phyloP scores from a whole-genome alignment of 2,888 invertebrate genomes.

The Hydrotaea cyrtoneurina region DNA sequence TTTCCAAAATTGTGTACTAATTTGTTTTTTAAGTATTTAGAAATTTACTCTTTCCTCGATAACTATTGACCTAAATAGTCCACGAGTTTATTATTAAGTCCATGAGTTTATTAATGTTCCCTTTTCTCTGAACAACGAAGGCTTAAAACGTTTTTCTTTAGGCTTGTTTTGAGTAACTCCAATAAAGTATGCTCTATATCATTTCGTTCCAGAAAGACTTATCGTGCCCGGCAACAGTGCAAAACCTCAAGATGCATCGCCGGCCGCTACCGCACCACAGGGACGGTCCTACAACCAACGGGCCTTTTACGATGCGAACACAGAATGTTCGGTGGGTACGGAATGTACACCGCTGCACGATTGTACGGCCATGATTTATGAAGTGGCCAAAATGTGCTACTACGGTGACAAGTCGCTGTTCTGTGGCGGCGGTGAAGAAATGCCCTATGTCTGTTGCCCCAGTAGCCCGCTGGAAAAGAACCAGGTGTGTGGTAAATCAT shows the following conservation, averaged over 20 bases:
- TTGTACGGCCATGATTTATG: slow-evolving; percentile 79
- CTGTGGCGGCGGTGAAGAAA: slow-evolving; percentile 79
- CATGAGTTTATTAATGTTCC: too few relatives aligned
- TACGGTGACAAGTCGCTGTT: slow-evolving; percentile 80
- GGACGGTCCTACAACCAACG: slow-evolving; percentile 71
- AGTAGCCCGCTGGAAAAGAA: slow-evolving; percentile 79
- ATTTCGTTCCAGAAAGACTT: slow-evolving; percentile 67
- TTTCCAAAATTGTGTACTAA: too few relatives aligned
- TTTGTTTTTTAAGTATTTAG: too few relatives aligned
- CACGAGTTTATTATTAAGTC: too few relatives aligned
- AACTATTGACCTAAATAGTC: too few relatives aligned
- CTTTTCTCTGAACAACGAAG: too few relatives aligned
- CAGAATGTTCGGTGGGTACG: slow-evolving; percentile 76
- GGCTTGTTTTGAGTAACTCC: too few relatives aligned
- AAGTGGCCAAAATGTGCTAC: slow-evolving; percentile 80
- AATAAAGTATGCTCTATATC: too few relatives aligned
- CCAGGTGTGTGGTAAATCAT: slow-evolving; percentile 84
- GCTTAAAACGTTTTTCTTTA: too few relatives aligned
- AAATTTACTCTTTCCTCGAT: too few relatives aligned
- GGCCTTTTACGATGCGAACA: slow-evolving; percentile 74
- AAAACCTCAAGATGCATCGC: slow-evolving; percentile 43
- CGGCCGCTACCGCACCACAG: slow-evolving; percentile 53
- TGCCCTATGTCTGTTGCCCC: slow-evolving; percentile 80
- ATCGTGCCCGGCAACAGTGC: slow-evolving; percentile 63
- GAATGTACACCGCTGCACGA: slow-evolving; percentile 80